Evolutionary conservation across 2,797 vertebrate species (phyloP).

Genomic region (Eremophila alpestris): DNA sequence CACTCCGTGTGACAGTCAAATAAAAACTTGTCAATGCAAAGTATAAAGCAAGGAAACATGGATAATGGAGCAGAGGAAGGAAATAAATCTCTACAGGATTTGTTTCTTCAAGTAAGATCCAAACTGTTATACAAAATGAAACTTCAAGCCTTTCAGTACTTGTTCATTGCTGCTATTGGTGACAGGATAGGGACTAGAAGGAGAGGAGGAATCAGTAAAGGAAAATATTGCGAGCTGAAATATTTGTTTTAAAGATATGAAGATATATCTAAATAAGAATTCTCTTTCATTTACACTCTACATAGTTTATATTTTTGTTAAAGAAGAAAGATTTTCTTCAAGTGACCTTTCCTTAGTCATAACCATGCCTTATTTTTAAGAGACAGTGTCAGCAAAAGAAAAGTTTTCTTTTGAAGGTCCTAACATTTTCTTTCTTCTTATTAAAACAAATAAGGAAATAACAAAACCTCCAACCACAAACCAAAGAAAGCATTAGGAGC

Average conservation of each 20-base stretch:
- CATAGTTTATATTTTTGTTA: not conserved
- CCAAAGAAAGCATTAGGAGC: not conserved
- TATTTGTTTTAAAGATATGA: not conserved
- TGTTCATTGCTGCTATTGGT: not conserved
- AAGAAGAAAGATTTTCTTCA: not conserved
- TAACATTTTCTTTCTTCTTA: not conserved
- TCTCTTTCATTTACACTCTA: not conserved
- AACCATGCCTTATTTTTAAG: not conserved
- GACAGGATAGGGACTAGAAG: not conserved
- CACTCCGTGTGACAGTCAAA: not conserved
- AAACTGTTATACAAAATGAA: not conserved
- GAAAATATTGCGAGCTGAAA: not conserved
- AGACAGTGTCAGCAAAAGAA: not conserved
- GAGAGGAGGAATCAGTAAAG: not conserved
- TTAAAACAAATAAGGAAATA: not conserved
- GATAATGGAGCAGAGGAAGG: not conserved
- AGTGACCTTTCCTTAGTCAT: not conserved
- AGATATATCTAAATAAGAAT: not conserved
- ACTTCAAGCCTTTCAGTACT: not conserved
- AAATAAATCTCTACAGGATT: not conserved
- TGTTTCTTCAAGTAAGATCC: not conserved
- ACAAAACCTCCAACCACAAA: not conserved
- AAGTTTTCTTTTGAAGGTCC: not conserved
- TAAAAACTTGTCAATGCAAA: not conserved
- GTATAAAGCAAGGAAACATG: not conserved